These are phyloP conservation scores for Ophion obscuratus DNA, from an alignment of 2,888 invertebrate species.

Conservation along the genomic window DNA sequence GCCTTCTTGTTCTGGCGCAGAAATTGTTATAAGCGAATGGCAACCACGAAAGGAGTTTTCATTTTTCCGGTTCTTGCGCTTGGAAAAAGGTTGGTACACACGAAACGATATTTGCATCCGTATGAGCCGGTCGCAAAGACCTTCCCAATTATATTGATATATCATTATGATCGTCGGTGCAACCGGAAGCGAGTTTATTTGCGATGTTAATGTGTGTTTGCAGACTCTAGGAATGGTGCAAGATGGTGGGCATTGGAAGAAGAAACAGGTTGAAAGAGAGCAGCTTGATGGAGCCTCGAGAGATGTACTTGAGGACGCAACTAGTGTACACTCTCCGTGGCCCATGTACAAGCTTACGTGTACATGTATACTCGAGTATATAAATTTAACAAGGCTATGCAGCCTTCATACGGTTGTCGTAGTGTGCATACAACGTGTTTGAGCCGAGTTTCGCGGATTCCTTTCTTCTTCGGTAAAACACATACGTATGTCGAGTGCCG, in stretches of 20 bases:
- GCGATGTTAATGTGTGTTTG: constrained; percentile 30
- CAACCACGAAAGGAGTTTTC: not conserved
- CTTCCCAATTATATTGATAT: not conserved
- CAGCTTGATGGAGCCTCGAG: constrained; percentile 11
- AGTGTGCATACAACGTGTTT: constrained; percentile 33
- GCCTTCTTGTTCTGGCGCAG: not conserved
- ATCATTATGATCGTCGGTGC: not conserved
- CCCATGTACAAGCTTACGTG: constrained; percentile 49
- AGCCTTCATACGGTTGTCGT: constrained; percentile 35
- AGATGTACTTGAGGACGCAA: constrained; percentile 70
- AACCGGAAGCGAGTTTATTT: constrained; percentile 14
- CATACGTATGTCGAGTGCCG: not conserved
- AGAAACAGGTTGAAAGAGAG: constrained; percentile 41
- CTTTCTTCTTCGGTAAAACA: constrained; percentile 69
- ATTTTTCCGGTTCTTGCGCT: not conserved
- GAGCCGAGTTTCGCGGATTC: constrained; percentile 67
- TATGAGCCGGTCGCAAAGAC: too few species aligned
- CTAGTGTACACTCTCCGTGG: constrained; percentile 75
- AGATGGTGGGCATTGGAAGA: constrained; percentile 12
- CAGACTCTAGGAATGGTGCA: constrained; percentile 7
- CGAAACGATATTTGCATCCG: too few species aligned
- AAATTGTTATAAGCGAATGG: not conserved
- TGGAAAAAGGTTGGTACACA: not conserved
- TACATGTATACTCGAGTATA: constrained; percentile 8
- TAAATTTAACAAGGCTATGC: constrained; percentile 21